Conservation (phyloP, 2,888 invertebrate species). For the Cremastinae sp. region DNA sequence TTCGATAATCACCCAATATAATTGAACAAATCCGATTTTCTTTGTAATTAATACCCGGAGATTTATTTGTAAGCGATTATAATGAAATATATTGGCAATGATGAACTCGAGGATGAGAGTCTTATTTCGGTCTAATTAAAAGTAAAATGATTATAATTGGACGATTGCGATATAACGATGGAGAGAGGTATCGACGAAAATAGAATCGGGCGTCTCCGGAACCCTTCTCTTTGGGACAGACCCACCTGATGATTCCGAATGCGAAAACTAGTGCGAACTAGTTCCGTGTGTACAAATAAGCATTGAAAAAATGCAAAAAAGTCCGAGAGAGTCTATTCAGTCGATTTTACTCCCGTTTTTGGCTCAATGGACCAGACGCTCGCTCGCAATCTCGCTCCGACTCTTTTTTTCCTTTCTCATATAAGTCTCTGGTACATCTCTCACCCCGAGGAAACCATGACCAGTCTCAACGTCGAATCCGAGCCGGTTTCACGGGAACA, state of each 20-base stretch:
- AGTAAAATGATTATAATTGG: too few relatives aligned
- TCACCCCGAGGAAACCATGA: constrained; percentile 71
- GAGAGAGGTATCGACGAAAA: too few relatives aligned
- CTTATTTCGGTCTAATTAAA: too few relatives aligned
- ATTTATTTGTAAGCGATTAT: too few relatives aligned
- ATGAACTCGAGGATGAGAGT: too few relatives aligned
- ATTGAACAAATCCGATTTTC: too few relatives aligned
- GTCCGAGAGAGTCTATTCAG: not conserved
- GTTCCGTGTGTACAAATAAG: not conserved
- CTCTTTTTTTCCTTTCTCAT: constrained; percentile 39
- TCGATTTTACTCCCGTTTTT: constrained; percentile 16
- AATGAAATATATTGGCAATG: too few relatives aligned
- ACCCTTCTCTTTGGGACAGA: not conserved
- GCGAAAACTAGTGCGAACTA: not conserved
- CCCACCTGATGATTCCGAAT: constrained; percentile 4
- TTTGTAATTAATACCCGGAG: too few relatives aligned
- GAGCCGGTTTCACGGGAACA: constrained; percentile 66
- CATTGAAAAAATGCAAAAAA: not conserved
- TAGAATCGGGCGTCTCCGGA: too few relatives aligned
- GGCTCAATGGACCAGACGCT: constrained; percentile 34
- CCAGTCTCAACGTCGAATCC: constrained; percentile 77
- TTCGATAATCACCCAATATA: not conserved
- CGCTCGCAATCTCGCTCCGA: constrained; percentile 23
- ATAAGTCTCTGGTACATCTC: constrained; percentile 29
- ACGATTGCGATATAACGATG: too few relatives aligned